Evolutionary conservation across 2,888 invertebrate genomes (phyloP), one percentile per base, ranked within the genome.

Genomic region (Aporophyla nigra): DNA sequence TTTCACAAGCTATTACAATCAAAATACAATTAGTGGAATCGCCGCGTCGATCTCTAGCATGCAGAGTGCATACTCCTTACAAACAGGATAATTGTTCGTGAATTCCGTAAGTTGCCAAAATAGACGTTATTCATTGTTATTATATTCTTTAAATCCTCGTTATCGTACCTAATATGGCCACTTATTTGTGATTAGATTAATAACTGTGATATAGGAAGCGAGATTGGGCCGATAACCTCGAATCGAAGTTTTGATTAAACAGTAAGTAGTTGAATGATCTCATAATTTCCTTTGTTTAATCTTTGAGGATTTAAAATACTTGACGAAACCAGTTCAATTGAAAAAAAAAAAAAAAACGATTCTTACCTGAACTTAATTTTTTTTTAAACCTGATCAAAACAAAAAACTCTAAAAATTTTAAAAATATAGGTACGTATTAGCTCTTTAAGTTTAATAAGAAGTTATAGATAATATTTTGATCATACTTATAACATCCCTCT

Each of bases 151-250:
- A 62, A 46, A 63, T 62, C 67, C 58, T 70, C 33, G 43, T 19
- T 76, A 75, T 82, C 85, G 49, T 2, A 33, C 33, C 33, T 59
- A 70, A 56, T 53, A 59, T 58, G n/a, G 40, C 63, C 62, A 71
- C 51, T 58, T 33, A 80, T 68, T 63, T 43, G 19, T 49, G 82
- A 82, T 85, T 56, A 82, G 82, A 82, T 82, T 75, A 69, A 65
- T 49, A 24, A 56, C 21, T 27, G 19, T 43, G 84, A 73, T 81
- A 83, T 3, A 27, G 12, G 10, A 65, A 56, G 61, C 3, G 43
- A 53, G 61, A 79, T 83, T 43, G 51, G 19, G 14, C 12, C 12
- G 84, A 83, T 71, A 83, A 40, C 65, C 54, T 65, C 63, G 12
- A 54, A 68, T 54, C 7, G 6, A 53, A 40, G 46, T 68, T 63